A percentile compares a stretch with the other conserved stretches of the same genome.
These are phyloP conservation scores for Syndactyla subalaris DNA, from an alignment of 2,797 vertebrate genomes.

Conservation along the genomic window DNA sequence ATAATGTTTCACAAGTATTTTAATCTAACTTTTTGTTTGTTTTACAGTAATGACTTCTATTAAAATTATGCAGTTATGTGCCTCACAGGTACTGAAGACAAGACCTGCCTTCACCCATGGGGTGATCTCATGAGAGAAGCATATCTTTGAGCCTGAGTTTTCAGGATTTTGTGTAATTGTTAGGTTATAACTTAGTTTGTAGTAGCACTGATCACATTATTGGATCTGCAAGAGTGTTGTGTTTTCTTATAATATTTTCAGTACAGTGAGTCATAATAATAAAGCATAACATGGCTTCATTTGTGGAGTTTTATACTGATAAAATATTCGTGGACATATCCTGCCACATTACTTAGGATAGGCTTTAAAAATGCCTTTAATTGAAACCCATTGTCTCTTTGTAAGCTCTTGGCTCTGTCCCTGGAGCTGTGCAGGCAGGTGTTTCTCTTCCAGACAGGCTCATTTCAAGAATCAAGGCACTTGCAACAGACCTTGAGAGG, in stretches of 20 bases:
- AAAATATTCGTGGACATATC: background rate
- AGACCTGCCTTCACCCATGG: background rate
- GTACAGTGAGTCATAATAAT: background rate
- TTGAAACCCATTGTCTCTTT: background rate
- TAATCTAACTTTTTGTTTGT: background rate
- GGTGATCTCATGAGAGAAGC: background rate
- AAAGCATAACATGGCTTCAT: background rate
- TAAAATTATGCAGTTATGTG: background rate
- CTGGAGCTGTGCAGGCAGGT: background rate
- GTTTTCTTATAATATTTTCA: background rate
- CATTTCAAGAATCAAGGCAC: rapidly evolving
- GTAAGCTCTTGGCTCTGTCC: background rate
- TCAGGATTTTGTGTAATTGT: background rate
- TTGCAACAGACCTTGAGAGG: background rate
- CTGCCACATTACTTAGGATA: background rate
- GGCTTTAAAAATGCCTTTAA: background rate
- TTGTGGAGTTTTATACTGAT: background rate
- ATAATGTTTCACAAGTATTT: background rate
- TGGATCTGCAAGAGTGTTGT: background rate
- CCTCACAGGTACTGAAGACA: background rate
- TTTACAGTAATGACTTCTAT: background rate
- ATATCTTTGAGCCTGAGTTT: background rate
- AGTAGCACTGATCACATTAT: background rate
- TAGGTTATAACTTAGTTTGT: background rate
- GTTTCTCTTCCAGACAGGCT: background rate